Conservation (phyloP, 2,797 vertebrate genomes). For the Hydrophis major region DNA sequence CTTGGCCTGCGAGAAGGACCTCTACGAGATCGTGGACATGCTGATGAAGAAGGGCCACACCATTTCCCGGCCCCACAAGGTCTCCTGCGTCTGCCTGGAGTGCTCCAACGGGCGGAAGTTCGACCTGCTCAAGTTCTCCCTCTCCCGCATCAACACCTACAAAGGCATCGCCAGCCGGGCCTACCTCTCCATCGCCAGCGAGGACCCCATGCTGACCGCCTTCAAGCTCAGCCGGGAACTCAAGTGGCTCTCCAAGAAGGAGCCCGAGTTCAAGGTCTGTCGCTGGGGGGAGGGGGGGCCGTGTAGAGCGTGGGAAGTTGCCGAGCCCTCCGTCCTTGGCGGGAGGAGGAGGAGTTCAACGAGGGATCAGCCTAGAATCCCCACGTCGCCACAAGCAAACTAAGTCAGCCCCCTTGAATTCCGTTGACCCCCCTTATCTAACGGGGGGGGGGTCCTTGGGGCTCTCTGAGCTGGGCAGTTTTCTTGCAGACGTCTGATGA, state of each 20-base stretch:
- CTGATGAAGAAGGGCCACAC: slow-evolving; percentile 84
- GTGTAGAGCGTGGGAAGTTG: too few relatives aligned
- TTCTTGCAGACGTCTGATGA: not conserved
- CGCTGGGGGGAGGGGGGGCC: not conserved
- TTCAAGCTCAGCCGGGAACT: slow-evolving; percentile 87
- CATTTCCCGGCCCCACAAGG: slow-evolving; percentile 84
- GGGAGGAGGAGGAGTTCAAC: not conserved
- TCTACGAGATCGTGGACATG: slow-evolving; percentile 88
- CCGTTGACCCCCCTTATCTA: not conserved
- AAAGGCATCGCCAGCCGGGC: slow-evolving; percentile 87
- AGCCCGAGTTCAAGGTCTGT: slow-evolving; percentile 89
- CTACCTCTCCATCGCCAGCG: slow-evolving; percentile 83
- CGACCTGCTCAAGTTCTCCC: slow-evolving; percentile 89
- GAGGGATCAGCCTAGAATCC: not conserved
- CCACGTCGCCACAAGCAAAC: not conserved
- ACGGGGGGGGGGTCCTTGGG: not conserved
- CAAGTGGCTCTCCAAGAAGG: slow-evolving; percentile 83
- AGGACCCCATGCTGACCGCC: slow-evolving; percentile 86
- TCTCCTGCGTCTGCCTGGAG: slow-evolving; percentile 87
- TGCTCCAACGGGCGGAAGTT: slow-evolving; percentile 86
- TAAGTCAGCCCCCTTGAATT: not conserved
- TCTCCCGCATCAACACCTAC: slow-evolving; percentile 92
- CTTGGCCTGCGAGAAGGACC: slow-evolving; percentile 89
- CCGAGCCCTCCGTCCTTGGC: not conserved
- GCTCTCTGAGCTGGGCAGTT: not conserved